Percentiles rank a stretch among this genome's conserved stretches.
Evolutionary conservation across 2,888 invertebrate species (phyloP).

Genomic region (Sarcophaga caerulescens): DNA sequence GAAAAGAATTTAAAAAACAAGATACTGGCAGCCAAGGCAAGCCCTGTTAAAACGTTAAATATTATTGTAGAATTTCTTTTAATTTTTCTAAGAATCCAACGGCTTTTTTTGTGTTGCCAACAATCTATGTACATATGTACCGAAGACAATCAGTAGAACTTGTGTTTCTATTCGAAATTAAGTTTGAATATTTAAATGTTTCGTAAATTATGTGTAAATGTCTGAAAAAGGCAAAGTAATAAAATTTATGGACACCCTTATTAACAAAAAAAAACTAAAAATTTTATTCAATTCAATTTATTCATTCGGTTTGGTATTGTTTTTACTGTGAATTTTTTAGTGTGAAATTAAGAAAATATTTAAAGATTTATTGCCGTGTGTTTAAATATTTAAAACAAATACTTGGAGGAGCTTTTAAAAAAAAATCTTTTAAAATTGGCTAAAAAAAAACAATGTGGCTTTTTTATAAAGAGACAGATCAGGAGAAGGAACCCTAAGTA

Average conservation of each 20-base stretch:
- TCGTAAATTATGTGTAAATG: not conserved
- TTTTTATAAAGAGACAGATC: no score
- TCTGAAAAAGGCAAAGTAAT: not conserved
- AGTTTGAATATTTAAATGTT: not conserved
- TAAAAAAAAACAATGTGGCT: no score
- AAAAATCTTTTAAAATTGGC: not conserved
- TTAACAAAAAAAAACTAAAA: not conserved
- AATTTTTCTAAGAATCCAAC: no score
- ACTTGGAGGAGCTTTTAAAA: not conserved
- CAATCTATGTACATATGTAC: no score
- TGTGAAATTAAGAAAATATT: conserved; percentile 51
- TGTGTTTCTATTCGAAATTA: not conserved
- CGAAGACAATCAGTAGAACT: not conserved
- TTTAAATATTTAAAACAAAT: not conserved
- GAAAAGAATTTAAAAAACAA: conserved; percentile 8
- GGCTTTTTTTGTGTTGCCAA: no score
- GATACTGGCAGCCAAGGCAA: conserved; percentile 55
- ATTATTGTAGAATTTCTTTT: no score
- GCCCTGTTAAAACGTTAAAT: conserved; percentile 14
- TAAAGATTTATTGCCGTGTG: conserved; percentile 6
- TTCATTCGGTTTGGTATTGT: conserved; percentile 14
- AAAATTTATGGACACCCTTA: conserved; percentile 8
- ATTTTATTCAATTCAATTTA: not conserved
- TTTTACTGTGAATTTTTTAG: conserved; percentile 12
- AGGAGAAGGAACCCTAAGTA: no score